Base-by-base conservation (phyloP, 1,140 invertebrate species). In the Drosophila takahashii region DNA sequence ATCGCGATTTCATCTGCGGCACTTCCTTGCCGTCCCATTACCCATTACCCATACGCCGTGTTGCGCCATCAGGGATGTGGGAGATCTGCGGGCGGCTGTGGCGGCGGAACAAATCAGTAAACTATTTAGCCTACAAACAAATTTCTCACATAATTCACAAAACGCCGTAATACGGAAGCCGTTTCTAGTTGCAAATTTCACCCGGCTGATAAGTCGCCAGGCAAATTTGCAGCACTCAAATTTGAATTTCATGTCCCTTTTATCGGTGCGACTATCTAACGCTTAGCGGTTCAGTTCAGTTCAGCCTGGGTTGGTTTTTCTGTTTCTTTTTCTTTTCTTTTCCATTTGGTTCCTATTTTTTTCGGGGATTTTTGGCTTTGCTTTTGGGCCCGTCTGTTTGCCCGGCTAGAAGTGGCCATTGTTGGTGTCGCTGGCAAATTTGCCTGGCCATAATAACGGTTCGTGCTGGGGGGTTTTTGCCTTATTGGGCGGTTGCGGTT, bases 221-320 rank as follows among this genome's bases (percentile, higher is more conserved):
- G 56, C 78, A 73, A 89, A 89, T 79, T 89, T 85, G 72, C 81
- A 50, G 66, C 77, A 76, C 78, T 90, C 80, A 90, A 90, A 90
- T 90, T 90, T 90, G 87, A 90, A 90, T 90, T 90, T 90, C 87
- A 90, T 90, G 87, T 90, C 87, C 87, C 87, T 90, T 90, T 90
- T 90, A 90, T 90, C 87, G 85, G 77, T 89, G 79, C 77, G 84
- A 89, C 79, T 89, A 89, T 89, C 81, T 84, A 77, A 69, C 74
- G 74, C 73, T 77, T 77, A 70, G 74, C 45, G 37, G 58, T 47
- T 70, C 48, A 51, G 80, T 48, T 48, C 67, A 69, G 76, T 64
- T 61, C 26, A 10, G 61, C 60, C 69, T 79, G 79, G 79, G 65
- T 75, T 77, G 61, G 62, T 50, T 58, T 74, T 79, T 79, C 57